Percentiles rank a stretch among this genome's conserved stretches.
phyloP scores from a whole-genome alignment of 2,888 invertebrate genomes.

The Epicampocera succincta region DNA sequence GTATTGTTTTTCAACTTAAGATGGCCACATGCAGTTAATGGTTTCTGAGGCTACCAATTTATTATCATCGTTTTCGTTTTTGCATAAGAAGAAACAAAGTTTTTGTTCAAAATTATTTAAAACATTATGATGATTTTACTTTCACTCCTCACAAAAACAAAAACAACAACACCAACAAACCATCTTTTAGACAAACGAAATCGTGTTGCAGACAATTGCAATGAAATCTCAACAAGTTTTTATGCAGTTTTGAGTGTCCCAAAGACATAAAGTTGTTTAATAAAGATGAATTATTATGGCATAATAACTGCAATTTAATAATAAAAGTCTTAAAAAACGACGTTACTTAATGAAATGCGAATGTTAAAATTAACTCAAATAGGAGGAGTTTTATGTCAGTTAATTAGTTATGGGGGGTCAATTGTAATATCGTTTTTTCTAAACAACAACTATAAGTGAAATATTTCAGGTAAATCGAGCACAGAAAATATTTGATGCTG shows the following conservation, averaged over 20 bases:
- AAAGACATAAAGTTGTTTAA: constrained; percentile 29
- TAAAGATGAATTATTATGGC: constrained; percentile 63
- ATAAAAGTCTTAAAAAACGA: background rate
- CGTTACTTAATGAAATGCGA: constrained; percentile 17
- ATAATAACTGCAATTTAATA: constrained; percentile 57
- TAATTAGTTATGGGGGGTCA: too few relatives aligned
- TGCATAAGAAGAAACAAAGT: constrained; percentile 30
- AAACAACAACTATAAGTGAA: too few relatives aligned
- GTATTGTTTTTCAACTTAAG: constrained; percentile 32
- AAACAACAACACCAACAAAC: too few relatives aligned
- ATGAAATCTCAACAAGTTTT: constrained; percentile 28
- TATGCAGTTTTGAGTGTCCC: constrained; percentile 24
- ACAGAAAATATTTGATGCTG: too few relatives aligned
- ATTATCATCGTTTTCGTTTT: constrained; percentile 43
- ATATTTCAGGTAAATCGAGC: too few relatives aligned
- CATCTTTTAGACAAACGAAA: constrained; percentile 20
- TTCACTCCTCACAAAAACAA: constrained; percentile 47
- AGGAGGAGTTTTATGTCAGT: constrained; percentile 17
- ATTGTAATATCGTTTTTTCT: too few relatives aligned
- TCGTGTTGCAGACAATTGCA: constrained; percentile 44
- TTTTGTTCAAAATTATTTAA: constrained; percentile 36
- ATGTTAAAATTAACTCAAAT: constrained; percentile 20
- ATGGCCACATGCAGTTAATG: constrained; percentile 58
- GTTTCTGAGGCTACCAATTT: constrained; percentile 65
- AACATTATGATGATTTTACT: constrained; percentile 45